Evolutionary conservation across 2,113 vertebrate genomes (phyloP).

Genomic region (Cardinalis cardinalis): DNA sequence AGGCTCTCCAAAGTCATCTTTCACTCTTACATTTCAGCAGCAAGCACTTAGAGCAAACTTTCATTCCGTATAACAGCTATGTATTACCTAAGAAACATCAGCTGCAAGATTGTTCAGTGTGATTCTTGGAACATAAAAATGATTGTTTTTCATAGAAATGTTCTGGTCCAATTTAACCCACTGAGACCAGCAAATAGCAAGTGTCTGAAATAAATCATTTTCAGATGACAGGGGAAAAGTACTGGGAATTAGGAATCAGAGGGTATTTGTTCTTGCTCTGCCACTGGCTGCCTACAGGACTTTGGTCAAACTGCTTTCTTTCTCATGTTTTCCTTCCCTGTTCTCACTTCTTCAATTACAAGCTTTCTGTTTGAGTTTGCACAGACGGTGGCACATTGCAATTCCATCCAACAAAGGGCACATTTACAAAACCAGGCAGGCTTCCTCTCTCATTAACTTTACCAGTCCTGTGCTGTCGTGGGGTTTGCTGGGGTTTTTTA

Average conservation of each 20-base stretch:
- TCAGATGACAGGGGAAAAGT: conserved; percentile 22
- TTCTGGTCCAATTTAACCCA: conserved; percentile 53
- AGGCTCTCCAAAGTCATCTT: conserved; percentile 57
- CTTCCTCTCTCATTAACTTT: neutral
- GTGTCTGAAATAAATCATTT: conserved; percentile 37
- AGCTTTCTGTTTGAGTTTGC: neutral
- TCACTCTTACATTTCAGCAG: conserved; percentile 52
- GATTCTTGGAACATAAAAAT: conserved; percentile 57
- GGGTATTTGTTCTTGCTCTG: neutral
- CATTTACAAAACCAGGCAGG: neutral
- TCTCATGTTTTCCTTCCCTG: neutral
- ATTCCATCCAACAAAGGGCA: neutral
- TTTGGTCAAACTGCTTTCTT: neutral
- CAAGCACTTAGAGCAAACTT: conserved; percentile 50
- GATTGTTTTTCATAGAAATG: conserved; percentile 55
- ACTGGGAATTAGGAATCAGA: neutral
- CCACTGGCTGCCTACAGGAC: neutral
- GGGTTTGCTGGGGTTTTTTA: neutral
- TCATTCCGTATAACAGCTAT: conserved; percentile 24
- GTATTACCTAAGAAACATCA: conserved; percentile 13
- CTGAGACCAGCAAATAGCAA: conserved; percentile 5
- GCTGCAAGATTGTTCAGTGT: neutral
- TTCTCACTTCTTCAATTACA: neutral
- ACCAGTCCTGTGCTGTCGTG: neutral
- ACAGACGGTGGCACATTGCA: neutral